These are phyloP conservation scores for Andrena bucephala DNA, from an alignment of 2,888 invertebrate species.

Conservation along the genomic window DNA sequence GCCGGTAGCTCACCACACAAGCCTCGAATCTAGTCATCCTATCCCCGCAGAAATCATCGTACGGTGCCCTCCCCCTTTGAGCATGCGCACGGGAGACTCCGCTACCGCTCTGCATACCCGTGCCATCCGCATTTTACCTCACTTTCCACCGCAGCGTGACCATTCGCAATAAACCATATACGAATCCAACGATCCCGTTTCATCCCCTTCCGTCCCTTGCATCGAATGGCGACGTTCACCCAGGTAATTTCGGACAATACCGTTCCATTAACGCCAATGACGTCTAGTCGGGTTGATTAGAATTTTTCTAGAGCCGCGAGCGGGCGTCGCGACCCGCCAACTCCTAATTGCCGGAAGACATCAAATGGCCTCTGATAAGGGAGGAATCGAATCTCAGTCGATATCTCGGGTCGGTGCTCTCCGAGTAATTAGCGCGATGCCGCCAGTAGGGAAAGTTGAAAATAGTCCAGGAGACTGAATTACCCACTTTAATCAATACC, in stretches of 20 bases:
- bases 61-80: too few relatives aligned
- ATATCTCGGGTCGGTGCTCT: constrained; percentile 52
- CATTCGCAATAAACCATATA: background rate
- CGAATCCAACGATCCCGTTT: background rate
- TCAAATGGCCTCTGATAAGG: constrained; percentile 63
- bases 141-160: too few relatives aligned
- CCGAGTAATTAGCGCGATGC: constrained; percentile 66
- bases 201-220: background rate
- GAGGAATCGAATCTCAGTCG: constrained; percentile 58
- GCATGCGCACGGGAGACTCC: too few relatives aligned
- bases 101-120: too few relatives aligned
- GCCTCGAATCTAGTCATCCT: too few relatives aligned
- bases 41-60: too few relatives aligned
- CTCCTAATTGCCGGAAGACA: constrained; percentile 57
- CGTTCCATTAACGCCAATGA: constrained; percentile 7
- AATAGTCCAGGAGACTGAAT: constrained; percentile 67
- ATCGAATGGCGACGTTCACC: background rate
- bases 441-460: constrained; percentile 65
- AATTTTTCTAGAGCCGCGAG: constrained; percentile 17
- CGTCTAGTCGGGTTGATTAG: constrained; percentile 3
- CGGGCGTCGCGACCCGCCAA: constrained; percentile 3
- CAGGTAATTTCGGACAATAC: constrained; percentile 5
- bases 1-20: too few relatives aligned
- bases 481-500: constrained; percentile 69
- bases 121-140: too few relatives aligned